phyloP scores from a whole-genome alignment of 2,888 invertebrate species.

The Sceliomorpha sp. region DNA sequence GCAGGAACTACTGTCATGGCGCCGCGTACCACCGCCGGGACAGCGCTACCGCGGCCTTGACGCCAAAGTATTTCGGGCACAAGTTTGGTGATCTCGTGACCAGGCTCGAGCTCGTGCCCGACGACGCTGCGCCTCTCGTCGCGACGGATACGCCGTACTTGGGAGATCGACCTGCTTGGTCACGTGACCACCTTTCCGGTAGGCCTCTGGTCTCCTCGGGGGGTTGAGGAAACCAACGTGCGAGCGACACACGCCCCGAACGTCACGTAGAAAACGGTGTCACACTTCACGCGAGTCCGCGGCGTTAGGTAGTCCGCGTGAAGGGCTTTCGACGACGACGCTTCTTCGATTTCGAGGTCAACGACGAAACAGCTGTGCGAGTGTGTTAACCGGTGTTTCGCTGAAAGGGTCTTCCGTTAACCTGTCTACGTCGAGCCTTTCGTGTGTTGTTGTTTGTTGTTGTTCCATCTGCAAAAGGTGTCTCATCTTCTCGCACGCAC shows the following conservation, averaged over 20 bases:
- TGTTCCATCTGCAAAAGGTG: slow-evolving; percentile 7
- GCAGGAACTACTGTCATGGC: slow-evolving; percentile 74
- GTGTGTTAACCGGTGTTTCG: slow-evolving; percentile 1
- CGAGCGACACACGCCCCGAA: slow-evolving; percentile 49
- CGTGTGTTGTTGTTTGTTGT: too few species aligned
- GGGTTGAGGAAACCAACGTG: slow-evolving; percentile 52
- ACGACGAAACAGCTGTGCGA: slow-evolving; percentile 7
- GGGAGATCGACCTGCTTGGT: slow-evolving; percentile 68
- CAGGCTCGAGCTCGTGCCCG: slow-evolving; percentile 80
- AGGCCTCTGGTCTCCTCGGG: slow-evolving; percentile 62
- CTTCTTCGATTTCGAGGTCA: slow-evolving; percentile 5
- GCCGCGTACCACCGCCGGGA: slow-evolving; percentile 75
- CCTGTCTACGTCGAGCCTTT: not conserved
- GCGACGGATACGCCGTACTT: slow-evolving; percentile 68
- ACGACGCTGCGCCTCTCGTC: slow-evolving; percentile 73
- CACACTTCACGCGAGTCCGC: slow-evolving; percentile 28
- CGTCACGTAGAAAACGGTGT: slow-evolving; percentile 36
- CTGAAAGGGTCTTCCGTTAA: not conserved
- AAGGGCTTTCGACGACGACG: not conserved
- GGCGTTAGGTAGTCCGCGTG: slow-evolving; percentile 2
- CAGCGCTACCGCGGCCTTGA: slow-evolving; percentile 65
- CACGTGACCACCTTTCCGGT: slow-evolving; percentile 61
- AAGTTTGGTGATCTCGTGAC: slow-evolving; percentile 72
- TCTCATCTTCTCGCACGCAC: slow-evolving; percentile 10
- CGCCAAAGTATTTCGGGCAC: slow-evolving; percentile 50